Conservation (phyloP, 1,140 invertebrate species). For the Pogonomyrmex barbatus region DNA sequence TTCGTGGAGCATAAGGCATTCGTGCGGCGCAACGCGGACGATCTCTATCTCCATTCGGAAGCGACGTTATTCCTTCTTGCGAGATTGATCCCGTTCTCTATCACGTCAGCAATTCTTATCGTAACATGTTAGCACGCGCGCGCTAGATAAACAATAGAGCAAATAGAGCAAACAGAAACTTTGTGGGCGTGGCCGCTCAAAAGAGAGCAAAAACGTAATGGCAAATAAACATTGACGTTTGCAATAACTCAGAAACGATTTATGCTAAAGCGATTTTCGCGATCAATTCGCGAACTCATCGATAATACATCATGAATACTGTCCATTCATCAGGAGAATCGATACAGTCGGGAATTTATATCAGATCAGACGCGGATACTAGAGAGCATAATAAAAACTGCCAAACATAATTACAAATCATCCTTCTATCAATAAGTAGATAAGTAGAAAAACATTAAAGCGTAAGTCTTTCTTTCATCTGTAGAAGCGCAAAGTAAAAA, state of each 20-base stretch:
- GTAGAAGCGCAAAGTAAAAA: no score
- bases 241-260: neutral
- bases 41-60: neutral
- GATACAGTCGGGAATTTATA: neutral
- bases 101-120: constrained; percentile 31
- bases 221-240: constrained; percentile 22
- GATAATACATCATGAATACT: constrained; percentile 22
- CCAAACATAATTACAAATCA: neutral
- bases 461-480: neutral
- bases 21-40: neutral
- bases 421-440: no score
- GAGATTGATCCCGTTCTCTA: constrained; percentile 22
- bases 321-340: constrained; percentile 22
- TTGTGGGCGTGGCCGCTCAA: neutral
- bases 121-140: neutral
- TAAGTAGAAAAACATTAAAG: no score
- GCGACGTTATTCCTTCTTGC: constrained; percentile 22
- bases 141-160: neutral
- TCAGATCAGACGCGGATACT: neutral
- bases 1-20: neutral
- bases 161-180: neutral
- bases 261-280: constrained; percentile 27
- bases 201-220: constrained; percentile 8
- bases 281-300: constrained; percentile 19
- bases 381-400: constrained; percentile 9